phyloP scores from a whole-genome alignment of 2,888 invertebrate genomes.

The Caenorhabditis panamensis region DNA sequence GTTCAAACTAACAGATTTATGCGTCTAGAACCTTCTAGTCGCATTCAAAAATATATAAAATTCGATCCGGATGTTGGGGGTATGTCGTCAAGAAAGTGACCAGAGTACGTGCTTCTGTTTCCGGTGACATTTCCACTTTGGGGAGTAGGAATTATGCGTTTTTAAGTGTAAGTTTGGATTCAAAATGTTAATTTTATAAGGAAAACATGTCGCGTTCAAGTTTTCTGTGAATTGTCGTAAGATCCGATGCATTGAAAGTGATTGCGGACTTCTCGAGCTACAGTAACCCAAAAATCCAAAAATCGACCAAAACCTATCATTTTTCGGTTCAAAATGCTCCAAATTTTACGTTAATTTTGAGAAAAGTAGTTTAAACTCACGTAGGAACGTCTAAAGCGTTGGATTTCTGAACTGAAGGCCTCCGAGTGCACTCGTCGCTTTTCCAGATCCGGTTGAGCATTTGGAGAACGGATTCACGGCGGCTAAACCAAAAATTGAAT shows the following conservation, averaged over 20 bases:
- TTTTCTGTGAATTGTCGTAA: constrained; percentile 4
- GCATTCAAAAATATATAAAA: background rate
- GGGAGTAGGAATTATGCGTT: background rate
- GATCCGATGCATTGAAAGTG: background rate
- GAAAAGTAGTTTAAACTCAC: constrained; percentile 38
- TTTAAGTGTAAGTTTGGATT: background rate
- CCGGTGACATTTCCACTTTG: background rate
- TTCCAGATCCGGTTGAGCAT: constrained; percentile 72
- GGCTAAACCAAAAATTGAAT: constrained; percentile 35
- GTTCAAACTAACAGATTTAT: background rate
- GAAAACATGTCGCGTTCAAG: background rate
- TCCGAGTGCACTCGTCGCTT: constrained; percentile 66
- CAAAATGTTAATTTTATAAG: background rate
- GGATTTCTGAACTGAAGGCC: constrained; percentile 66
- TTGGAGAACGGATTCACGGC: constrained; percentile 69
- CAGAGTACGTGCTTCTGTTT: background rate
- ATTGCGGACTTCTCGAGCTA: constrained; percentile 7
- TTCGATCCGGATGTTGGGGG: constrained; percentile 5
- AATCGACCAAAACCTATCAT: too few relatives aligned
- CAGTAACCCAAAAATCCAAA: constrained; percentile 2
- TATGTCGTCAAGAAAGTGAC: background rate
- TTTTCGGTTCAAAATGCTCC: too few relatives aligned
- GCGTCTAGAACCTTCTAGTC: too few relatives aligned
- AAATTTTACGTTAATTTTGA: background rate
- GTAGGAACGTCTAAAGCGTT: constrained; percentile 68